Evolutionary conservation across 2,113 vertebrate genomes (phyloP).

Genomic region (Sitta europaea): DNA sequence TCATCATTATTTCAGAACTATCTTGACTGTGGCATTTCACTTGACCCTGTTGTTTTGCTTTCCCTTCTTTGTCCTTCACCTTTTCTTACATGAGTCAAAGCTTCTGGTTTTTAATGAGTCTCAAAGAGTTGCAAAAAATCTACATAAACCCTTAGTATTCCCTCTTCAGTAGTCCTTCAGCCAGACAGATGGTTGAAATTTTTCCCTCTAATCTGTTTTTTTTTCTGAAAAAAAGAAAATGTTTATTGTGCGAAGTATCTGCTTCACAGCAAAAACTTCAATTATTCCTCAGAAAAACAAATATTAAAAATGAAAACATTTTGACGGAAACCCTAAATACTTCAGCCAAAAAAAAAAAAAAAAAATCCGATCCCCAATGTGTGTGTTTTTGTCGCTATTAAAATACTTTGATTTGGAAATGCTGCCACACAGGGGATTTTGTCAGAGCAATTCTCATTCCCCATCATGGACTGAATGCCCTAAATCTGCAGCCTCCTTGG

Average conservation of each 20-base stretch:
- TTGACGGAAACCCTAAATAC: conserved; percentile 55
- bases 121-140: conserved; percentile 6
- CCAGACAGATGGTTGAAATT: conserved; percentile 54
- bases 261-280: conserved; percentile 59
- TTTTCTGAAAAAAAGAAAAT: background rate
- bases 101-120: conserved; percentile 2
- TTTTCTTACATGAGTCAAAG: background rate
- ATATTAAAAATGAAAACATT: conserved; percentile 63
- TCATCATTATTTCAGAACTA: background rate
- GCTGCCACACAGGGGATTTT: conserved; percentile 53
- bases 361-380: background rate
- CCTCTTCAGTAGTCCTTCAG: conserved; percentile 46
- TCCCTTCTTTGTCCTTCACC: conserved; percentile 1
- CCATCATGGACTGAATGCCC: background rate
- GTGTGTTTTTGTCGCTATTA: background rate
- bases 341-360: conserved; percentile 20
- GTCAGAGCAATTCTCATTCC: background rate
- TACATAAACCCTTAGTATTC: conserved; percentile 13
- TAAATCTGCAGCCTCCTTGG: background rate
- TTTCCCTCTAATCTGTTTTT: conserved; percentile 25
- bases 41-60: background rate
- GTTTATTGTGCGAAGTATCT: conserved; percentile 65
- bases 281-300: conserved; percentile 62
- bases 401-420: conserved; percentile 49
- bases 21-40: background rate